A percentile compares a stretch with the other conserved stretches of the same genome.
Evolutionary conservation across 2,113 vertebrate species (phyloP).

Genomic region (Cephalopholis sonnerati): DNA sequence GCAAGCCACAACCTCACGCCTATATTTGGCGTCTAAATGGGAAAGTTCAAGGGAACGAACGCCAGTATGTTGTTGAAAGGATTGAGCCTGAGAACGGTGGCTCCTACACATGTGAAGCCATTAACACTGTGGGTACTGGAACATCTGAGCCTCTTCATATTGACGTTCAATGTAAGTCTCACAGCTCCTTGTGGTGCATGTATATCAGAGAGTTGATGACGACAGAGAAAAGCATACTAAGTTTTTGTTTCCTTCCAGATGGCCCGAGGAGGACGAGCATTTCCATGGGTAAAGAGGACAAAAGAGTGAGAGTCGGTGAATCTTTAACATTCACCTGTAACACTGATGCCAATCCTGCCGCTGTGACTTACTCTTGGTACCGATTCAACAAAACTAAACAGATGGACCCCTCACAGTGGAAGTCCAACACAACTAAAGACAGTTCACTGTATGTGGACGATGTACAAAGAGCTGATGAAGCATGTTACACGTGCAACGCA

Average conservation of each 20-base stretch:
- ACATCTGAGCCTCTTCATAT: rapidly evolving
- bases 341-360: conserved; percentile 42
- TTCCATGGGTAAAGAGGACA: rapidly evolving
- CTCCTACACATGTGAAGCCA: conserved; percentile 11
- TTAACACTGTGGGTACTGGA: rapidly evolving
- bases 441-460: rapidly evolving
- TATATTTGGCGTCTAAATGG: conserved; percentile 42
- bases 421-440: rapidly evolving
- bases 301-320: neutral
- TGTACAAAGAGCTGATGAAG: conserved; percentile 48
- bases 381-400: neutral
- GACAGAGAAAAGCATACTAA: rapidly evolving
- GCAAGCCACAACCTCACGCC: neutral
- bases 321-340: rapidly evolving
- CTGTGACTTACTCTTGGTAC: conserved; percentile 51
- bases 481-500: conserved; percentile 66
- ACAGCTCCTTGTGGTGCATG: neutral
- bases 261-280: conserved; percentile 29
- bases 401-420: neutral
- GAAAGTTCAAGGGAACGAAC: rapidly evolving
- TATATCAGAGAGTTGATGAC: neutral
- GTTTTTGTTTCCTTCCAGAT: conserved; percentile 41
- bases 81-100: conserved; percentile 30
- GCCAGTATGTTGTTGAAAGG: rapidly evolving
- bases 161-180: conserved; percentile 61